These are phyloP conservation scores for Priocnemis perturbator DNA, from an alignment of 2,888 invertebrate species.

Conservation along the genomic window DNA sequence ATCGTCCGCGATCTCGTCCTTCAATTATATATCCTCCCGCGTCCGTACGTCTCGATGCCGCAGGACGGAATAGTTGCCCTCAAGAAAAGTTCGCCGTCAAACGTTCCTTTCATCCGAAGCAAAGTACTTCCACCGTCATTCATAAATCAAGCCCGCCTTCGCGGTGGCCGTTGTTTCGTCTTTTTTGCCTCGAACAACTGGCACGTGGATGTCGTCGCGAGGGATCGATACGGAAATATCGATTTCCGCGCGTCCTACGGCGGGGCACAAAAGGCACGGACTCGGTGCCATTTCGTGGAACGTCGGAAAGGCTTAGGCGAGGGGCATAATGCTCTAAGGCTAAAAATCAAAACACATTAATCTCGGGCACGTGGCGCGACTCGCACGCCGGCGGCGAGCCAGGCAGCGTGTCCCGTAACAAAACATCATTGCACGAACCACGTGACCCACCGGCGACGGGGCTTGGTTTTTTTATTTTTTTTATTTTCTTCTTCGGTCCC, in stretches of 20 bases:
- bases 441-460: slow-evolving; percentile 40
- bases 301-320: neutral
- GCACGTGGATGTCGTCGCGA: neutral
- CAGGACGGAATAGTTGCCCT: no score
- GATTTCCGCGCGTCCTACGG: slow-evolving; percentile 24
- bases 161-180: neutral
- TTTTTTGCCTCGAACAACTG: neutral
- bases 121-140: no score
- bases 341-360: slow-evolving; percentile 76
- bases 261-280: neutral
- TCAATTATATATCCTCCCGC: no score
- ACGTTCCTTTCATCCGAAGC: no score
- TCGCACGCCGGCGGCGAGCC: slow-evolving; percentile 63
- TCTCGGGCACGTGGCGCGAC: slow-evolving; percentile 73
- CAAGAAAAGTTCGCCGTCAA: no score
- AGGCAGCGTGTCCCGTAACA: slow-evolving; percentile 35
- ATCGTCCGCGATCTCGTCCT: neutral
- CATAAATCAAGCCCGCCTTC: no score
- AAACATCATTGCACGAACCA: slow-evolving; percentile 40
- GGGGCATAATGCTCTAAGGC: slow-evolving; percentile 70
- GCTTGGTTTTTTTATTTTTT: no score
- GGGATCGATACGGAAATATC: neutral
- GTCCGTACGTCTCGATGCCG: no score
- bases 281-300: neutral
- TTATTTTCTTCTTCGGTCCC: no score